These are phyloP conservation scores for Tupiocoris notatus DNA, from an alignment of 2,888 invertebrate genomes.

Conservation along the genomic window DNA sequence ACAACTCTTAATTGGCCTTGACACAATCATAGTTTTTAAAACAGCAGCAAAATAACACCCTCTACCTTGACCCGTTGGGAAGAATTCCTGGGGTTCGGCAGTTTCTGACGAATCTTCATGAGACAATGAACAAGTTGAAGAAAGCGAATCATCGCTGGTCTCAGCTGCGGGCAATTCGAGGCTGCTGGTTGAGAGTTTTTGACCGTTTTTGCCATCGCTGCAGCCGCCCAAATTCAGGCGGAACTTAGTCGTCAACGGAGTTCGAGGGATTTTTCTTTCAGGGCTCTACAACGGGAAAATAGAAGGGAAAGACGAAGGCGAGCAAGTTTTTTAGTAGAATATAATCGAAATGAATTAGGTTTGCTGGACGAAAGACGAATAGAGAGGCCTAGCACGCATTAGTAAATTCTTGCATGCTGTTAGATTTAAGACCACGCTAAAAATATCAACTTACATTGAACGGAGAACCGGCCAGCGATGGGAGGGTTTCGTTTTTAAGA, in stretches of 20 bases:
- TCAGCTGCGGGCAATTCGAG: constrained; percentile 12
- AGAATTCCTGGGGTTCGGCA: neutral
- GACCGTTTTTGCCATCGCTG: constrained; percentile 23
- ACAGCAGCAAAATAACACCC: no score
- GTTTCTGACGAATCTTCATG: neutral
- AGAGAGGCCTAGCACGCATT: no score
- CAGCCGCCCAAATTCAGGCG: constrained; percentile 34
- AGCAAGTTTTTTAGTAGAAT: constrained; percentile 1
- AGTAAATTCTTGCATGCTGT: no score
- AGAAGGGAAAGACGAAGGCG: constrained; percentile 2
- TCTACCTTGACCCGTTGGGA: neutral
- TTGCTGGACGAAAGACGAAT: constrained; percentile 44
- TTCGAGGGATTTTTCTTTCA: constrained; percentile 26
- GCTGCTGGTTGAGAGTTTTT: constrained; percentile 22
- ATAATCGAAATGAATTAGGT: constrained; percentile 13
- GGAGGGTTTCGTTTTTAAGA: constrained; percentile 45
- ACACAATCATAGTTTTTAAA: no score
- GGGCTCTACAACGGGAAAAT: constrained; percentile 14
- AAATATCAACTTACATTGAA: no score
- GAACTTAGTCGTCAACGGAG: constrained; percentile 28
- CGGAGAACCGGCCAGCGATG: no score
- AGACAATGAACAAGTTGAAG: constrained; percentile 6
- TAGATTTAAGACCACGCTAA: no score
- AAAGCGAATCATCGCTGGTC: constrained; percentile 19
- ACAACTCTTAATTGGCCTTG: no score